These are phyloP conservation scores for Streptopelia turtur DNA, from an alignment of 2,797 vertebrate genomes.

Conservation along the genomic window DNA sequence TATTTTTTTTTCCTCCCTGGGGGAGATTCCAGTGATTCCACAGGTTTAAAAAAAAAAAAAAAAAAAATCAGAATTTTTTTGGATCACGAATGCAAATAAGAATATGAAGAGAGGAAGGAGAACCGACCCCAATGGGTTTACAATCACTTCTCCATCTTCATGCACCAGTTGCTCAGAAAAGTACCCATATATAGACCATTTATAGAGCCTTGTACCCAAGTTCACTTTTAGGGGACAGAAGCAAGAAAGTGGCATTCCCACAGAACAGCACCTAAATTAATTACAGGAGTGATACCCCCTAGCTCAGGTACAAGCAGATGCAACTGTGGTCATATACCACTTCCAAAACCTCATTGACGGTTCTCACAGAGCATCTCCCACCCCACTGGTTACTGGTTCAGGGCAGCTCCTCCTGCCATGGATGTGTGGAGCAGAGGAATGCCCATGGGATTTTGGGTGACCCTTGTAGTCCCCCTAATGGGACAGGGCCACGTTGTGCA, in stretches of 20 bases:
- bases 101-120: neutral
- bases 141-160: neutral
- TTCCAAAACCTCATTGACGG: accelerated
- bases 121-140: accelerated
- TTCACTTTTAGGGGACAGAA: neutral
- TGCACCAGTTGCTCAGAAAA: neutral
- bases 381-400: accelerated
- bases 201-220: neutral
- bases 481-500: accelerated
- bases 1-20: neutral
- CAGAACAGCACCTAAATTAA: neutral
- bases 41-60: neutral
- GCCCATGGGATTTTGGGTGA: neutral
- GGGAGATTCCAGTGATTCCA: neutral
- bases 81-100: neutral
- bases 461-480: neutral
- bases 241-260: neutral
- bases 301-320: neutral
- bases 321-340: accelerated
- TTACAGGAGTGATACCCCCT: neutral
- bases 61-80: neutral
- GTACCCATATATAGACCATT: neutral
- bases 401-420: neutral
- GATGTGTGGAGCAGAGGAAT: neutral
- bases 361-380: neutral